Base-by-base conservation (phyloP, 2,797 vertebrate genomes). In the Leontocebus nigricollis region DNA sequence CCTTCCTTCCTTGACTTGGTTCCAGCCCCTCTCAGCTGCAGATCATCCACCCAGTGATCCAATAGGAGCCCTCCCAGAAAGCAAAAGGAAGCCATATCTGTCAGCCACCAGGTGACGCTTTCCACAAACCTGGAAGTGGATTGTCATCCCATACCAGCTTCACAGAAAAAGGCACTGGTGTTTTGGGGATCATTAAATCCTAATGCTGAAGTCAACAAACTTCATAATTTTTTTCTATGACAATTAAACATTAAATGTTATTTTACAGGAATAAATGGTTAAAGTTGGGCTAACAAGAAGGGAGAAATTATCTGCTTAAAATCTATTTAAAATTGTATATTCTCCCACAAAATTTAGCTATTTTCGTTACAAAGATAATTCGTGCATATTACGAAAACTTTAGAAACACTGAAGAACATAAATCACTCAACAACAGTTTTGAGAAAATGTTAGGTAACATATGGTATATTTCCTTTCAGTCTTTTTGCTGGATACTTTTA, bases 371-470 rank as follows among this genome's bases (percentile, higher is more conserved):
- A 76, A 88, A 93, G 52, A 88, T 88, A 95, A 89, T 61, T 75
- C 41, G 70, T 44, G 22, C 10, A 79, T 48, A 64, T 72, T 89
- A 67, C 73, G 82, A 90, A 95, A 89, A 95, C 90, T 80, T 92
- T 87, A 87, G 36, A 76, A 96, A 93, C 48, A 67, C 1, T 91
- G 6, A 89, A 86, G 88, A 89, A 59, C 77, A 72, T 41, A 88
- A 96, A 91, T 91, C 72, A 41, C 48, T 96, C 72, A 64, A 96
- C 46, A 92, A 64, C 9, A 55, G 85, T 46, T 97, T 92, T 36
- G 76, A 88, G 46, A 80, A 93, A 90, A 41, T 80, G 67, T 86
- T 90, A 86, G 44, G 44, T 87, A 75, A 89, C 83, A 95, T 96
- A 95, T 84, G 82, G 79, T 83, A 0, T 80, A 57, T 89, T 95